phyloP scores from a whole-genome alignment of 2,888 invertebrate genomes.

The Nebria salina region DNA sequence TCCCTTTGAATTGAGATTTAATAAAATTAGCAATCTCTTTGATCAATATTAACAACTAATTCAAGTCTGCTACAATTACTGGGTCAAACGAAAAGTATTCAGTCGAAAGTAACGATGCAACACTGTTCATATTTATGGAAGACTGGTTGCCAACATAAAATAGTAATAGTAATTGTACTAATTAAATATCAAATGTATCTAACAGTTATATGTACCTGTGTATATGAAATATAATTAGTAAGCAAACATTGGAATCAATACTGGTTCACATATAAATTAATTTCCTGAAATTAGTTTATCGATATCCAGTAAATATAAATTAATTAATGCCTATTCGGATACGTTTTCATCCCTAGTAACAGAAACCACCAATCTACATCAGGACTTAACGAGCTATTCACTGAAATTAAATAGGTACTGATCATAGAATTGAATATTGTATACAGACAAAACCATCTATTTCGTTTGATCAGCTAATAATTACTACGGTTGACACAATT shows the following conservation, averaged over 20 bases:
- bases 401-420: neutral
- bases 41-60: too few relatives aligned
- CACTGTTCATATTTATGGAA: too few relatives aligned
- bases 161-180: too few relatives aligned
- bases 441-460: neutral
- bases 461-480: neutral
- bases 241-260: neutral
- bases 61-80: too few relatives aligned
- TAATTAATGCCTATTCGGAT: neutral
- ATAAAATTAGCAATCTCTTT: too few relatives aligned
- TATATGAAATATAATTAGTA: neutral
- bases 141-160: too few relatives aligned
- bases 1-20: too few relatives aligned
- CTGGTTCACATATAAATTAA: neutral
- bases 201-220: neutral
- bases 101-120: too few relatives aligned
- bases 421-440: neutral
- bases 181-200: too few relatives aligned
- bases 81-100: too few relatives aligned
- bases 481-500: neutral
- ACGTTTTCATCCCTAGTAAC: neutral
- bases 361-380: neutral
- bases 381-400: neutral
- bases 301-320: neutral
- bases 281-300: neutral